phyloP scores from a whole-genome alignment of 2,113 vertebrate genomes.

The Takifugu bimaculatus region DNA sequence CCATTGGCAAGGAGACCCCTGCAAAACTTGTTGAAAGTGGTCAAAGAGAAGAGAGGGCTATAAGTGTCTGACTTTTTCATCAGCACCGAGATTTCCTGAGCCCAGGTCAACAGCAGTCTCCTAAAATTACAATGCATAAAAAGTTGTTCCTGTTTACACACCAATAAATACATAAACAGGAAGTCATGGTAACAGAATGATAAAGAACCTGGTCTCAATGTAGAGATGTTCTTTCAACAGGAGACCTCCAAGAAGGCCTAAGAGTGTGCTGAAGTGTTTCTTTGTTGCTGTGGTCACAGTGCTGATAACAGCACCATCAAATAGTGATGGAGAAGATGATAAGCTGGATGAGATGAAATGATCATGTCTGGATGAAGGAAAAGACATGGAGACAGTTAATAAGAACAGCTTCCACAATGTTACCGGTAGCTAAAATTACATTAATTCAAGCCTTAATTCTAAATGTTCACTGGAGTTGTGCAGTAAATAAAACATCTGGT shows the following conservation, averaged over 20 bases:
- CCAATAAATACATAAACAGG: no score
- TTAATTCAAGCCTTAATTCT: background rate
- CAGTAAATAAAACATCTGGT: background rate
- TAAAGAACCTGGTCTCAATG: constrained; percentile 84
- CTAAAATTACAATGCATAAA: constrained; percentile 62
- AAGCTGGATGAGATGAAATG: constrained; percentile 99
- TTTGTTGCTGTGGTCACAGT: constrained; percentile 98
- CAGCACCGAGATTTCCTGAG: constrained; percentile 88
- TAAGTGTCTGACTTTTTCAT: constrained; percentile 99
- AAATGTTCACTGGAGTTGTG: background rate
- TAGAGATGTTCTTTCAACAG: constrained; percentile 89
- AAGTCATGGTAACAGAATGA: background rate
- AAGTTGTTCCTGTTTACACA: no score
- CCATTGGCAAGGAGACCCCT: constrained; percentile 92
- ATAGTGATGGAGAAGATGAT: constrained; percentile 93
- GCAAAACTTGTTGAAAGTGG: constrained; percentile 94
- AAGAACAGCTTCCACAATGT: no score
- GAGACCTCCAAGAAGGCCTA: constrained; percentile 86
- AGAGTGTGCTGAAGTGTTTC: constrained; percentile 93
- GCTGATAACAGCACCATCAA: constrained; percentile 96
- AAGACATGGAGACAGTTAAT: background rate
- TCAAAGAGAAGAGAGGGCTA: constrained; percentile 87
- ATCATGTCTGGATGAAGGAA: constrained; percentile 80
- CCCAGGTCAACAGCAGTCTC: constrained; percentile 92
- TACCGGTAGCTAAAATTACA: no score